Conservation (phyloP, 1,140 invertebrate species). For the Drosophila albomicans region DNA sequence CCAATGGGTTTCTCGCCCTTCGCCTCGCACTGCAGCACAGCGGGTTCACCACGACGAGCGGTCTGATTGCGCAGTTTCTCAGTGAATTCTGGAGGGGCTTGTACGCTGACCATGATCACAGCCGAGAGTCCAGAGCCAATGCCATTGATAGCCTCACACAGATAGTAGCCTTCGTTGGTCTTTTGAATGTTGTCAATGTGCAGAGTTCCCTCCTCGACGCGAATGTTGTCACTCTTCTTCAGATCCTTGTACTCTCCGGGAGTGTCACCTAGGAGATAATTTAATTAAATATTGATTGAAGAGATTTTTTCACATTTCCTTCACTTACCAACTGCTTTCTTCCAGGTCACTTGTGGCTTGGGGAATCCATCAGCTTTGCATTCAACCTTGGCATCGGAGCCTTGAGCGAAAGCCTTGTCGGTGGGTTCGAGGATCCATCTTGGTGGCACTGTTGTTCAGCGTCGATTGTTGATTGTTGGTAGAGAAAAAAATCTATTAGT, state of each 20-base stretch:
- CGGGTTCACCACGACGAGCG: conserved; percentile 94
- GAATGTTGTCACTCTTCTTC: conserved; percentile 94
- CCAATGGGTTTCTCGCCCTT: conserved; percentile 98
- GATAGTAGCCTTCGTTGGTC: conserved; percentile 96
- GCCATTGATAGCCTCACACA: conserved; percentile 98
- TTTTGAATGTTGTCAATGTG: conserved; percentile 95
- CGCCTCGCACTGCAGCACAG: conserved; percentile 97
- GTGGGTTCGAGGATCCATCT: conserved; percentile 98
- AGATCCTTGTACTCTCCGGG: conserved; percentile 97
- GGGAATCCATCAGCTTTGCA: conserved; percentile 98
- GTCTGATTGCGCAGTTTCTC: conserved; percentile 96
- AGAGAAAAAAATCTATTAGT: conserved; percentile 69
- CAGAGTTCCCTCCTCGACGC: conserved; percentile 95
- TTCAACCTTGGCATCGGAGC: conserved; percentile 95
- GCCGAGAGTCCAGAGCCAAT: conserved; percentile 97
- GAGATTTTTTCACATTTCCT: not conserved
- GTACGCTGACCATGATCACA: conserved; percentile 96
- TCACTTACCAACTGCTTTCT: conserved; percentile 94
- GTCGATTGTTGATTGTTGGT: conserved; percentile 13
- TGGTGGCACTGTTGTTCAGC: conserved; percentile 91
- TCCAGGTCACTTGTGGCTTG: conserved; percentile 96
- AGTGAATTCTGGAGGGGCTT: conserved; percentile 97
- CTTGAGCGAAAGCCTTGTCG: conserved; percentile 97
- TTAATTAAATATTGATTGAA: not conserved
- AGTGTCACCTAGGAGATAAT: conserved; percentile 89